Base-by-base conservation (phyloP, 2,113 vertebrate genomes). In the Engystomops pustulosus region DNA sequence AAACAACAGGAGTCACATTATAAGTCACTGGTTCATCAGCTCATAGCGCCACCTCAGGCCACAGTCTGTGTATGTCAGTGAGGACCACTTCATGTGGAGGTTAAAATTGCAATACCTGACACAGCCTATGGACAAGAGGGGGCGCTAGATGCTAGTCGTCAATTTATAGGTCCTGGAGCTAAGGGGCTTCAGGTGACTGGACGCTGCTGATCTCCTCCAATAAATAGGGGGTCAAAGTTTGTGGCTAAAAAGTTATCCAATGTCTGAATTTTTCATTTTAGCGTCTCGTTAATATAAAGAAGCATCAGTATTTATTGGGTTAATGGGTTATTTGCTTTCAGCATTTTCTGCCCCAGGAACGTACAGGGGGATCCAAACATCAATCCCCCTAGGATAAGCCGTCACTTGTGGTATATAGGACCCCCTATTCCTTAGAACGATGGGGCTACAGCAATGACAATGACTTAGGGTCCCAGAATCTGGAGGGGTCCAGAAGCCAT, bases 261-360 rank as follows among this genome's bases (percentile, higher is more conserved):
- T 47, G 45, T 47, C n/a, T n/a, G n/a, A n/a, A n/a, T n/a, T n/a
- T 41, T 9, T 41, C 38, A 41, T 41, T 41, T 41, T n/a, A n/a
- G n/a, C n/a, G n/a, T n/a, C n/a, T n/a, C n/a, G n/a, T 60, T 65
- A 65, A 3, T 62, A 30, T n/a, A 15, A 45, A 45, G 44, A 67
- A 67, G 62, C 62, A 36, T 67, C 62, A 67, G 62, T 4, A 67
- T 10, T 34, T 9, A 67, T 67, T 67, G 62, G 62, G 62, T 67
- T 67, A 67, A 67, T 67, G 10, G 62, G 25, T 67, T 67, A 36
- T 36, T 18, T 18, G 62, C 62, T 8, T 2, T 5, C 15, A 30
- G 58, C n/a, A 27, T 10, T 10, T 1, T n/a, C 20, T n/a, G 44
- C 11, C 44, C 10, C 11, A 6, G 2, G 44, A 12, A 2, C n/a